Base-by-base conservation (phyloP, 2,797 vertebrate genomes). In the Apogon hyalosoma region DNA sequence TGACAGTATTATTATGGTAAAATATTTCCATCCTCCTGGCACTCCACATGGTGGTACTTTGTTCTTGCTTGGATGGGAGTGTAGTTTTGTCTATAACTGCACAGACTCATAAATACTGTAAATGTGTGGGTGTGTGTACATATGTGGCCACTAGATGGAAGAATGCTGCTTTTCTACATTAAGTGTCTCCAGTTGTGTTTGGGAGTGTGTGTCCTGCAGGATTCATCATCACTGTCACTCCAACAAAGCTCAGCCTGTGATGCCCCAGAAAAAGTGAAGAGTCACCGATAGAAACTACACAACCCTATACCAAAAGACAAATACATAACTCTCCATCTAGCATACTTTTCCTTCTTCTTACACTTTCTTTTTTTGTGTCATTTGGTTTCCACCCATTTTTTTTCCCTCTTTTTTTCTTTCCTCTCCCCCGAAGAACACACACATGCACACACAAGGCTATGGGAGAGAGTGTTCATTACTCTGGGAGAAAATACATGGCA, bases 101-200 rank as follows among this genome's bases (percentile, higher is more conserved):
- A 24, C 39, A 10, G 31, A 8, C 48, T n/a, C 56, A 64, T 57
- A 39, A 46, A 38, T 14, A 8, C 6, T 36, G 33, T 36, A 36
- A 36, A 19, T 47, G 46, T 43, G 51, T 21, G 49, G 49, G 45
- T 70, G 74, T 65, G 54, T 76, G 10, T 65, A 51, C 62, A 78
- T 48, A 57, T 80, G 70, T 87, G 88, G 60, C 92, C 91, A 92
- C 90, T 92, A 93, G 89, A 85, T 88, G 92, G 90, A 80, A 89
- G 83, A 88, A 82, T 85, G 69, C 75, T 80, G 77, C 88, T 82
- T 84, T 40, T 52, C 56, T 62, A 33, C 43, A 48, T 63, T 48
- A 55, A 13, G 15, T 11, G 4, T 64, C 45, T 57, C 52, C 64
- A 72, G 61, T 60, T 63, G 42, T 54, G 48, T 43, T 53, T 13